A percentile compares a stretch with the other conserved stretches of the same genome.
Conservation (phyloP, 1,140 invertebrate species). For the Phthorimaea operculella region DNA sequence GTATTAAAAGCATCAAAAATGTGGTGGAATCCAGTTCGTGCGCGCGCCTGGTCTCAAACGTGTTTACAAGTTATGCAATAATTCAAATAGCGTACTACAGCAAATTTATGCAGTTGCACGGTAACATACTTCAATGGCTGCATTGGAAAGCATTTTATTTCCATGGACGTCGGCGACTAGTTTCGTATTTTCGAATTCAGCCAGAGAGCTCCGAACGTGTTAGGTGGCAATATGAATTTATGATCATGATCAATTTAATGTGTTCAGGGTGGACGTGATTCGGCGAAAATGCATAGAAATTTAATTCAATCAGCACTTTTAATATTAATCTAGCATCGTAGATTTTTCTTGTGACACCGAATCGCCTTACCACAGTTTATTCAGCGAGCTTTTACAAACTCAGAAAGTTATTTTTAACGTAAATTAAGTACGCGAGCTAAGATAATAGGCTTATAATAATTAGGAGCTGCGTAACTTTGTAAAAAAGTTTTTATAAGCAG, state of each 20-base stretch:
- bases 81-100: slow-evolving; percentile 59
- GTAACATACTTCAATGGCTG: slow-evolving; percentile 60
- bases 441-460: too few species aligned
- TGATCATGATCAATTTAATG: slow-evolving; percentile 54
- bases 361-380: not conserved
- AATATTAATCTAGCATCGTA: slow-evolving; percentile 26
- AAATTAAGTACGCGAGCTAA: too few species aligned
- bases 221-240: slow-evolving; percentile 55
- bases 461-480: too few species aligned
- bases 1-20: too few species aligned
- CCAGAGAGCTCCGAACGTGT: slow-evolving; percentile 35
- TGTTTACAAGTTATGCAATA: slow-evolving; percentile 65
- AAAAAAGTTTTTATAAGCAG: too few species aligned
- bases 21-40: not conserved
- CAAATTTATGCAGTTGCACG: slow-evolving; percentile 59
- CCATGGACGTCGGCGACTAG: slow-evolving; percentile 42
- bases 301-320: slow-evolving; percentile 47
- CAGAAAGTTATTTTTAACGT: not conserved
- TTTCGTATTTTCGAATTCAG: slow-evolving; percentile 48
- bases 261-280: slow-evolving; percentile 51
- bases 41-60: slow-evolving; percentile 22
- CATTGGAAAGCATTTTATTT: slow-evolving; percentile 63
- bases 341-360: not conserved
- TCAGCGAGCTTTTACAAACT: not conserved
- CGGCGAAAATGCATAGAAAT: slow-evolving; percentile 39